A percentile compares a stretch with the other conserved stretches of the same genome.
Conservation (phyloP, 2,113 vertebrate genomes). For the Psephotus haematonotus region DNA sequence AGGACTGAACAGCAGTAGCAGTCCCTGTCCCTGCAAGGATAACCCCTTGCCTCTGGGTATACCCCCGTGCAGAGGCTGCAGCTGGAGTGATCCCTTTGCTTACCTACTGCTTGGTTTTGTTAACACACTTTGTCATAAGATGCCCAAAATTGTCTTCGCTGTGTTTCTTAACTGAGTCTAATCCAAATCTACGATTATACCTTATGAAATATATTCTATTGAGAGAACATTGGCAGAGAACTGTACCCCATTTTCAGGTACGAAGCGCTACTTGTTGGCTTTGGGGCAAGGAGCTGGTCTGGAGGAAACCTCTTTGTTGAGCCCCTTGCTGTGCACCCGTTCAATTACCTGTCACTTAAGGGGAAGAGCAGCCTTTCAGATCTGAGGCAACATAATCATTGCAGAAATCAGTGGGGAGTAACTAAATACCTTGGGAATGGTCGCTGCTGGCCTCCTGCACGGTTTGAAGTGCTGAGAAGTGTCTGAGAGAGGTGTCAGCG, state of each 20-base stretch:
- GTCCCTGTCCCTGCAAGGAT: too few relatives aligned
- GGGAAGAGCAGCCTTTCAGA: not conserved
- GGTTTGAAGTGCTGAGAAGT: constrained; percentile 16
- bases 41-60: too few relatives aligned
- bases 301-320: not conserved
- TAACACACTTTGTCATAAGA: accelerated
- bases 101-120: accelerated
- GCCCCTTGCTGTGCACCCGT: not conserved
- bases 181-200: not conserved
- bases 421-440: constrained; percentile 58
- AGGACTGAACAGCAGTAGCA: not conserved
- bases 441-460: not conserved
- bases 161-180: not conserved
- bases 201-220: not conserved
- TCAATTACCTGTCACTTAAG: not conserved
- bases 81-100: accelerated
- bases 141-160: accelerated
- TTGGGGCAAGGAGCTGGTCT: not conserved
- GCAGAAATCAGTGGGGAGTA: constrained; percentile 20
- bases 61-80: not conserved
- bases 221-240: not conserved
- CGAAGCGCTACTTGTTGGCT: not conserved
- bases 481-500: not conserved
- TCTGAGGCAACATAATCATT: not conserved
- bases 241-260: accelerated